Evolutionary conservation across 2,888 invertebrate genomes (phyloP).

Genomic region (Rugalucina vietnamica): DNA sequence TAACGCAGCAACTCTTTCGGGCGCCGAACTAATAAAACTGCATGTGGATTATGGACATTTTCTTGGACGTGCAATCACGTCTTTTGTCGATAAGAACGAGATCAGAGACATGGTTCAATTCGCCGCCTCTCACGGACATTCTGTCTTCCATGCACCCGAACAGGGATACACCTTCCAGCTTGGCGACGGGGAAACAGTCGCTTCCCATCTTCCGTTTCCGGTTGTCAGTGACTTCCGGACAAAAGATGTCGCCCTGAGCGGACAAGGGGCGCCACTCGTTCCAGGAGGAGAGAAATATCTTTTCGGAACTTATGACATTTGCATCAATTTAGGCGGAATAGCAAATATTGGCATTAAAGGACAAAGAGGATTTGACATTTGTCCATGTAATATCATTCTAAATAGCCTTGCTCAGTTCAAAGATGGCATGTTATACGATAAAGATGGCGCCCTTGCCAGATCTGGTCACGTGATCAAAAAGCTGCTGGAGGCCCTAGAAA

Average conservation of each 20-base stretch:
- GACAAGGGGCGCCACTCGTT: conserved; percentile 81
- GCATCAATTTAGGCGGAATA: conserved; percentile 81
- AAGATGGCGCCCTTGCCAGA: conserved; percentile 74
- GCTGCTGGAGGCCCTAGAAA: conserved; percentile 70
- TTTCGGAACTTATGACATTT: conserved; percentile 75
- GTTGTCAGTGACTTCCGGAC: conserved; percentile 79
- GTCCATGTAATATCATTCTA: conserved; percentile 79
- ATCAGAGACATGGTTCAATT: conserved; percentile 67
- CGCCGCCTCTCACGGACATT: conserved; percentile 80
- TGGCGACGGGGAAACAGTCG: conserved; percentile 79
- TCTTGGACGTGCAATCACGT: conserved; percentile 69
- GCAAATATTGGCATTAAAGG: conserved; percentile 76
- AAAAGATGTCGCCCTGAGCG: conserved; percentile 80
- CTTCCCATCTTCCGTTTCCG: conserved; percentile 71
- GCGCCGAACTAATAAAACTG: conserved; percentile 74
- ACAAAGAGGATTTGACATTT: conserved; percentile 74
- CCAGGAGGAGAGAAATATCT: conserved; percentile 78
- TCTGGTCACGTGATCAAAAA: conserved; percentile 67
- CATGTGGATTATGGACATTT: conserved; percentile 79
- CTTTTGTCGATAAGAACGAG: conserved; percentile 65
- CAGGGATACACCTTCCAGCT: conserved; percentile 78
- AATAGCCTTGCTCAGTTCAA: conserved; percentile 71
- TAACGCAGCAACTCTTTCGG: conserved; percentile 65
- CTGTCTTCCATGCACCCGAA: conserved; percentile 80
- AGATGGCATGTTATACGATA: conserved; percentile 70